Evolutionary conservation across 2,113 vertebrate species (phyloP).

Genomic region (Phyllostomus discolor): DNA sequence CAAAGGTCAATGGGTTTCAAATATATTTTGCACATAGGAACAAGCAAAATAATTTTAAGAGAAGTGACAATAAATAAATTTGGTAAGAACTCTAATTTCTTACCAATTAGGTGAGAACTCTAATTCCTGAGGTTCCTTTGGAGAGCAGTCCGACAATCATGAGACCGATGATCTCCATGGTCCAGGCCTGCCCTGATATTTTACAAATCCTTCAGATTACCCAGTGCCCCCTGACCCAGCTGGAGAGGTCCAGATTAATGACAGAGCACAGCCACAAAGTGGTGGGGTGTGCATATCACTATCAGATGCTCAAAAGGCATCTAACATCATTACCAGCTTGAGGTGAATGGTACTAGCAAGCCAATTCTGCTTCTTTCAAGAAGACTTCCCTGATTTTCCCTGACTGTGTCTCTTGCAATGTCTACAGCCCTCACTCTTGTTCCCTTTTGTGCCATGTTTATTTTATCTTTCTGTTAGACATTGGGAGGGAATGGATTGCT

Average conservation of each 20-base stretch:
- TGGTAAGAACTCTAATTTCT: neutral
- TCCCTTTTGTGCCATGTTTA: rapidly evolving
- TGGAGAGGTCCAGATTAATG: neutral
- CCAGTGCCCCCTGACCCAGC: too few relatives aligned
- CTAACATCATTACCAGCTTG: neutral
- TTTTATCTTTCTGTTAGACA: neutral
- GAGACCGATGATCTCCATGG: too few relatives aligned
- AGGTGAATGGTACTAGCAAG: rapidly evolving
- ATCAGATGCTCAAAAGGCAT: too few relatives aligned
- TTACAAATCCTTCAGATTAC: neutral
- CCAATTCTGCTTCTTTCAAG: neutral
- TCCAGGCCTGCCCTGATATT: neutral
- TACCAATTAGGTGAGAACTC: neutral
- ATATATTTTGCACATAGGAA: neutral
- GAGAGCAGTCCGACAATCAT: neutral
- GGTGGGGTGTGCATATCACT: neutral
- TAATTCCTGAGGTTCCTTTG: neutral
- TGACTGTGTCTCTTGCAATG: neutral
- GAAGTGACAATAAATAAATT: neutral
- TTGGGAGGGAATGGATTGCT: neutral
- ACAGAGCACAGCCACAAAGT: too few relatives aligned
- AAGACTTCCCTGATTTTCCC: neutral
- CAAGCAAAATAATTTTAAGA: neutral
- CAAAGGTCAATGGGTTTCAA: neutral
- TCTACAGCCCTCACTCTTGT: neutral